Conservation (phyloP, 2,113 vertebrate genomes). For the Fukomys damarensis region DNA sequence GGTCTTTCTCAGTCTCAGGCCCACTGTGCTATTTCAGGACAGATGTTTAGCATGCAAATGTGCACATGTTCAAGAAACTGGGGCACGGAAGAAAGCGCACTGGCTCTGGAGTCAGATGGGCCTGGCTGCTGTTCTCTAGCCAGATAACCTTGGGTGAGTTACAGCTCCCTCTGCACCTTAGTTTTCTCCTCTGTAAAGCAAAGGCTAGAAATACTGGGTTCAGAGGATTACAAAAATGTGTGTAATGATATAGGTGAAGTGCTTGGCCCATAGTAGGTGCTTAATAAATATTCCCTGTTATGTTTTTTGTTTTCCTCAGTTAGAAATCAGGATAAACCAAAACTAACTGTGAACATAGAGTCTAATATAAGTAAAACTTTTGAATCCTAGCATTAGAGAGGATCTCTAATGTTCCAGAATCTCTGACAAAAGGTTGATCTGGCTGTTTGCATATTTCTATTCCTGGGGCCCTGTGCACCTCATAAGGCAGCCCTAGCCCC, state of each 20-base stretch:
- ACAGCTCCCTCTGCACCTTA: background rate
- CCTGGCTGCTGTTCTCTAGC: background rate
- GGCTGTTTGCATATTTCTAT: background rate
- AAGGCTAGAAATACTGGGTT: background rate
- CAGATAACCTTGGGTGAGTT: background rate
- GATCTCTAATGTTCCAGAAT: background rate
- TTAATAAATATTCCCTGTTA: conserved; percentile 14
- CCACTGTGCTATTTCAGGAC: background rate
- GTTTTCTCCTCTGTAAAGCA: conserved; percentile 26
- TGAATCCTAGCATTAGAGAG: conserved; percentile 34
- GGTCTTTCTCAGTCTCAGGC: background rate
- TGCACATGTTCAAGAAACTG: conserved; percentile 16
- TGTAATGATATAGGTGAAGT: conserved; percentile 8
- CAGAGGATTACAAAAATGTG: background rate
- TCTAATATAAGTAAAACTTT: conserved; percentile 53
- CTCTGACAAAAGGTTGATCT: background rate
- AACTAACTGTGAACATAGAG: background rate
- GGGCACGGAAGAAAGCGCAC: background rate
- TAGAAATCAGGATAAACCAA: conserved; percentile 26
- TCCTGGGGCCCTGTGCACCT: background rate
- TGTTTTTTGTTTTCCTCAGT: conserved; percentile 57
- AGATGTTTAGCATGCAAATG: conserved; percentile 8
- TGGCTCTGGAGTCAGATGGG: background rate
- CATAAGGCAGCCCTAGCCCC: background rate
- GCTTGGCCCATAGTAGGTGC: background rate